Evolutionary conservation across 2,797 vertebrate genomes (phyloP).

Genomic region (Tenualosa thibaudeaui): DNA sequence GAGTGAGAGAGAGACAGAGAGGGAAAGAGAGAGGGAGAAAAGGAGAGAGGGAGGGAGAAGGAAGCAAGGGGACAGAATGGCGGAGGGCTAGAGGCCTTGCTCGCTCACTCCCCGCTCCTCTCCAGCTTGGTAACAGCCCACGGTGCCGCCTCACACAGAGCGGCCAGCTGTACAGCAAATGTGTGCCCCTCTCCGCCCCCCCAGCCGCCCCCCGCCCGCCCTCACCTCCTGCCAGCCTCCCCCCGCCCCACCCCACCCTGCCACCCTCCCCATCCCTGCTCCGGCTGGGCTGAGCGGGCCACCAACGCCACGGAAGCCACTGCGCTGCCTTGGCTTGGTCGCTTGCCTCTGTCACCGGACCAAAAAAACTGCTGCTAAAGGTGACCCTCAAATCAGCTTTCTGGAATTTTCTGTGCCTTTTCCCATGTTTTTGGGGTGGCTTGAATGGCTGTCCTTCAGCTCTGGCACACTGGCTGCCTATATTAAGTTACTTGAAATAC

Average conservation of each 20-base stretch:
- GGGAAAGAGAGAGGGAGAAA: conserved; percentile 70
- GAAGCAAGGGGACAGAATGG: conserved; percentile 72
- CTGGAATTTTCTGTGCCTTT: conserved; percentile 58
- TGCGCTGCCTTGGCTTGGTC: conserved; percentile 91
- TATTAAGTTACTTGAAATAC: conserved; percentile 10
- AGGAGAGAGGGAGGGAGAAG: conserved; percentile 81
- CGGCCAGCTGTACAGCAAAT: conserved; percentile 99
- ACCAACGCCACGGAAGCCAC: conserved; percentile 88
- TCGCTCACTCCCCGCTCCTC: conserved; percentile 77
- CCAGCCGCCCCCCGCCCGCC: conserved; percentile 52
- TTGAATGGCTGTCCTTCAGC: conserved; percentile 72
- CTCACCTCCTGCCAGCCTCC: conserved; percentile 71
- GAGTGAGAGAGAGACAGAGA: conserved; percentile 70
- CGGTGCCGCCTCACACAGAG: conserved; percentile 98
- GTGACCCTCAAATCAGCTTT: conserved; percentile 83
- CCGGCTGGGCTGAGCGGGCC: conserved; percentile 90
- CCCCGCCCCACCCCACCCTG: conserved; percentile 41
- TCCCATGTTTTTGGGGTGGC: conserved; percentile 51
- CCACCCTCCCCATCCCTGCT: conserved; percentile 61
- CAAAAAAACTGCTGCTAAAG: conserved; percentile 84
- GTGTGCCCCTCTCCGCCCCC: conserved; percentile 81
- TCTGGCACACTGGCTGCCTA: conserved; percentile 65
- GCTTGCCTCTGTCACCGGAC: conserved; percentile 90
- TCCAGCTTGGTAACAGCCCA: conserved; percentile 94
- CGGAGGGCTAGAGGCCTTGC: conserved; percentile 88